Percentiles rank a stretch among this genome's conserved stretches.
Conservation (phyloP, 2,113 vertebrate genomes). For the Zosterops japonicus region DNA sequence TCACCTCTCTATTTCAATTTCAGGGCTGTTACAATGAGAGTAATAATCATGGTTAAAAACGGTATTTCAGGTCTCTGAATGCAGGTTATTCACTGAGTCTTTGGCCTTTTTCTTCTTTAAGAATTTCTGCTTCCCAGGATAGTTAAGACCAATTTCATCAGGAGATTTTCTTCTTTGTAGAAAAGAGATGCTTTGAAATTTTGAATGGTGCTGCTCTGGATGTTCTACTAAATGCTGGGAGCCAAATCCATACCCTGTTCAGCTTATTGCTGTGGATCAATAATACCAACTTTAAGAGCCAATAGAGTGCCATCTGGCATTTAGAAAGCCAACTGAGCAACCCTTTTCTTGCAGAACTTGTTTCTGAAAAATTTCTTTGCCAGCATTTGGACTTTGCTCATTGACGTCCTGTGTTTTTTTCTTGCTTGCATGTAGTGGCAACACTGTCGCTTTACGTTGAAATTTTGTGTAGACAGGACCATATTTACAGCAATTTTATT, state of each 20-base stretch:
- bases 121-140: neutral
- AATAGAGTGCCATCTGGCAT: neutral
- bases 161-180: neutral
- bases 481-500: neutral
- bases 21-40: neutral
- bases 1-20: neutral
- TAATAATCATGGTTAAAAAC: neutral
- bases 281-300: neutral
- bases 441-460: fast-evolving
- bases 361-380: neutral
- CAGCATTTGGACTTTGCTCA: neutral
- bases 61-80: neutral
- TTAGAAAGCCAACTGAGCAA: neutral
- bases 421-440: neutral
- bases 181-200: neutral
- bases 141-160: neutral
- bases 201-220: neutral
- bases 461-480: neutral
- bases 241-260: neutral
- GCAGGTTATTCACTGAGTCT: neutral
- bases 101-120: neutral
- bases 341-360: neutral
- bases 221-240: neutral
- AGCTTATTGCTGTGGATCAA: neutral
- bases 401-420: neutral